Conservation (phyloP, 2,888 invertebrate genomes). For the Tuta absoluta region DNA sequence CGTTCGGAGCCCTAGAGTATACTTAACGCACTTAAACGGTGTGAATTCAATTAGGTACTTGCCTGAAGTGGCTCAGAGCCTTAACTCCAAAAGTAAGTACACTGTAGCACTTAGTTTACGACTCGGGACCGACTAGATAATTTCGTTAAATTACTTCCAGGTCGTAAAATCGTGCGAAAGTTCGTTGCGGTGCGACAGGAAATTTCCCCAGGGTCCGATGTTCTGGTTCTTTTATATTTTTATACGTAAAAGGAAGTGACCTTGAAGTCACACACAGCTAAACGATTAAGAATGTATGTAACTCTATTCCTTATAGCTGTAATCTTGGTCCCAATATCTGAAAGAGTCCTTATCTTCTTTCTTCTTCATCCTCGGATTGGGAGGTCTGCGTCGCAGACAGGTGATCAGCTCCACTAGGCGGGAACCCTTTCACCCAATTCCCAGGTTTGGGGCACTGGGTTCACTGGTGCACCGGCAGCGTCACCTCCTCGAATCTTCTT, state of each 20-base stretch:
- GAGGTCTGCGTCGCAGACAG: too few species aligned
- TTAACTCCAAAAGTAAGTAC: slow-evolving; percentile 36
- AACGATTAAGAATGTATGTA: background rate
- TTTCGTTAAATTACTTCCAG: slow-evolving; percentile 34
- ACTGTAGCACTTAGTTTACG: slow-evolving; percentile 36
- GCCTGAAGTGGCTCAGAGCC: slow-evolving; percentile 38
- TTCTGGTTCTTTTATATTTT: slow-evolving; percentile 30
- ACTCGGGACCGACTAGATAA: slow-evolving; percentile 33
- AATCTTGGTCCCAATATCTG: too few species aligned
- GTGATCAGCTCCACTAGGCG: too few species aligned
- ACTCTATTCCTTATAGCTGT: background rate
- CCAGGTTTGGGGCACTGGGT: too few species aligned
- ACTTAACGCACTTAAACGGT: slow-evolving; percentile 28
- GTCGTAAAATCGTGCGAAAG: slow-evolving; percentile 33
- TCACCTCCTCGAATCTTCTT: too few species aligned
- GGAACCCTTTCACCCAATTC: too few species aligned
- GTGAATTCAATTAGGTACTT: slow-evolving; percentile 45
- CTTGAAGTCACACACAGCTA: background rate
- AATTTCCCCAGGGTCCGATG: slow-evolving; percentile 47
- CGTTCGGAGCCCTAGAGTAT: slow-evolving; percentile 33
- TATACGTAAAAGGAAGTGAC: slow-evolving; percentile 1
- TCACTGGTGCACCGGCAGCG: too few species aligned
- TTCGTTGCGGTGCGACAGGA: slow-evolving; percentile 35
- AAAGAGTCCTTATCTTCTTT: background rate
- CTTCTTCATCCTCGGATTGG: too few species aligned